These are phyloP conservation scores for Aphaenogaster floridana DNA, from an alignment of 1,140 invertebrate genomes.

Conservation along the genomic window DNA sequence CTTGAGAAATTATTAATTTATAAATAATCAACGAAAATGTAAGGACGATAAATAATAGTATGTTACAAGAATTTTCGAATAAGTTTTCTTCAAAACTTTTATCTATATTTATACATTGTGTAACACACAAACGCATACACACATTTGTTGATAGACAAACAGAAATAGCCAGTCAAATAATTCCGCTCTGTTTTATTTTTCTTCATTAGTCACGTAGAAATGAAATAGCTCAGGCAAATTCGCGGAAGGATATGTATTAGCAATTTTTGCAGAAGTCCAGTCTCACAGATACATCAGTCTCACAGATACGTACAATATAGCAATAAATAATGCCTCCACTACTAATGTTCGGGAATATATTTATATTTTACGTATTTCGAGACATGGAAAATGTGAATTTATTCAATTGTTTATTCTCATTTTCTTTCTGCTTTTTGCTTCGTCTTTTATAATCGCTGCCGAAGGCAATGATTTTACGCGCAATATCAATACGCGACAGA, in stretches of 20 bases:
- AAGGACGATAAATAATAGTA: neutral
- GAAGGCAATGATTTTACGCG: neutral
- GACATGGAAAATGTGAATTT: neutral
- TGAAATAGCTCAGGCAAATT: neutral
- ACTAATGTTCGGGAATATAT: neutral
- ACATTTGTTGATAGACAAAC: neutral
- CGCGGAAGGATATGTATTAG: neutral
- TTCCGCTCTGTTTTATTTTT: neutral
- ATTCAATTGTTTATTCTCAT: neutral
- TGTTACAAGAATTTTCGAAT: neutral
- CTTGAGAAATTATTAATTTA: neutral
- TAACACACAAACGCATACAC: neutral
- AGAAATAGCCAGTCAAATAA: neutral
- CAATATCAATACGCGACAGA: neutral
- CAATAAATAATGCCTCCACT: slow-evolving; percentile 5
- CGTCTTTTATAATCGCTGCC: neutral
- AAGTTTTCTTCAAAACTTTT: neutral
- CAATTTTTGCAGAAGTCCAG: neutral
- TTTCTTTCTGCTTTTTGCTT: neutral
- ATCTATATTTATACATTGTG: neutral
- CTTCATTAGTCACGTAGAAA: neutral
- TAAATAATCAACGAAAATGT: neutral
- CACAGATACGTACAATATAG: neutral
- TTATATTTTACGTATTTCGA: neutral
- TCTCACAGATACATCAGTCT: neutral